Evolutionary conservation across 2,888 invertebrate genomes (phyloP).

Genomic region (Antitype chi): DNA sequence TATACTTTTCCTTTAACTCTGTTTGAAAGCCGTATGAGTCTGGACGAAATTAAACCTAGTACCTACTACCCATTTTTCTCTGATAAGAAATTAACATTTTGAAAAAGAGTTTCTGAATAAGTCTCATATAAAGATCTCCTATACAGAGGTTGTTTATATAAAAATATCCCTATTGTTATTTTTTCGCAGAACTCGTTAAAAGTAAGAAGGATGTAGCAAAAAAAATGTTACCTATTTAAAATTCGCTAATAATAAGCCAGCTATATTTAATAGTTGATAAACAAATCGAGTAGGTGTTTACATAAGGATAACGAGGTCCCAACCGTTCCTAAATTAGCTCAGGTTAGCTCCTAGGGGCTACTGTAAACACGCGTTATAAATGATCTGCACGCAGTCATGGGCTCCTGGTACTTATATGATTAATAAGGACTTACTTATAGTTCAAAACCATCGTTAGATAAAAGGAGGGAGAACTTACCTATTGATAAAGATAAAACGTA

Average conservation of each 20-base stretch:
- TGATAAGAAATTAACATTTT: not conserved
- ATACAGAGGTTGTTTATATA: not conserved
- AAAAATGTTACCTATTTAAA: constrained; percentile 7
- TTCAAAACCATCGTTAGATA: not conserved
- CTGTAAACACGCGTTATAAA: not conserved
- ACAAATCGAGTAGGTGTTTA: constrained; percentile 11
- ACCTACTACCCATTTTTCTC: not conserved
- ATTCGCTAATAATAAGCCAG: not conserved
- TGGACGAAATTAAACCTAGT: too few species aligned
- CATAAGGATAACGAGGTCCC: constrained; percentile 23
- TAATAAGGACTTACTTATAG: not conserved
- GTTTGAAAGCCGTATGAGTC: too few species aligned
- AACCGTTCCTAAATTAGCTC: constrained; percentile 23
- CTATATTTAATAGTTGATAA: constrained; percentile 1
- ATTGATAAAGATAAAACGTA: not conserved
- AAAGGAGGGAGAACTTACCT: not conserved
- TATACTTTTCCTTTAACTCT: not conserved
- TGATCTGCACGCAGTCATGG: not conserved
- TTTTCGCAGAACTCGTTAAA: constrained; percentile 1
- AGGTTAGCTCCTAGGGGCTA: constrained; percentile 4
- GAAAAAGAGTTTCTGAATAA: not conserved
- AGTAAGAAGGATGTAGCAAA: constrained; percentile 23
- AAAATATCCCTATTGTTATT: constrained; percentile 8
- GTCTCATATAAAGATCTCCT: too few species aligned
- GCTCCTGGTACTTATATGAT: not conserved